Base-by-base conservation (phyloP, 2,113 vertebrate species). In the Pedetes capensis region DNA sequence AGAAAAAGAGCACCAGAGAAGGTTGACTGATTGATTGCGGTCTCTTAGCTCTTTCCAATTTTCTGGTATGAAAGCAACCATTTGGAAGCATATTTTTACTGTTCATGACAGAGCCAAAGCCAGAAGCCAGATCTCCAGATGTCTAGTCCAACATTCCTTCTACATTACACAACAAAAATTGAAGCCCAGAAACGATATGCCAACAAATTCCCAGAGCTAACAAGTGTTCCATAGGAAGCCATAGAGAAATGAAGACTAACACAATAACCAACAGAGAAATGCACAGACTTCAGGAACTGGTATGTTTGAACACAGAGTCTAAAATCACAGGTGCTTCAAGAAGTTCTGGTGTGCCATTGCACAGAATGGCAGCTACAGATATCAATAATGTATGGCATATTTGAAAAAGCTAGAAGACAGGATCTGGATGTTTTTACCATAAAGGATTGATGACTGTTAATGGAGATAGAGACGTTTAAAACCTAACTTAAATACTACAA, bases 1-100 rank as follows among this genome's bases (percentile, higher is more conserved):
- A 79, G 57, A 68, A 37, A 37, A 6, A 47, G 23, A 37, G 17
- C 5, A 34, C 17, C 23, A 27, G 18, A 42, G 78, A 72, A 92
- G 72, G 32, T 1, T 14, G 6, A 32, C n/a, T 5, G 34, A 10
- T 59, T 64, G 20, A 13, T 17, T 6, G 17, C 42, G 64, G 22
- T 14, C 64, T 92, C 42, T 14, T 12, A n/a, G 49, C n/a, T 61
- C 64, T 53, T 49, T 25, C 49, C 25, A 61, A 57, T 4, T 42
- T 34, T 20, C 53, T 0, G 3, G 22, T 23, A 1, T 75, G n/a
- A 39, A 3, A 85, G 71, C 20, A 14, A n/a, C 49, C 32, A n/a
- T 0, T 8, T 12, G 66, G 51, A 80, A 81, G 66, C 3, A 55
- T 16, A 55, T 61, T 37, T 37, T 29, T 51, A 39, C 25, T 12